Conservation (phyloP, 2,888 invertebrate species). For the Drosophila mimica region DNA sequence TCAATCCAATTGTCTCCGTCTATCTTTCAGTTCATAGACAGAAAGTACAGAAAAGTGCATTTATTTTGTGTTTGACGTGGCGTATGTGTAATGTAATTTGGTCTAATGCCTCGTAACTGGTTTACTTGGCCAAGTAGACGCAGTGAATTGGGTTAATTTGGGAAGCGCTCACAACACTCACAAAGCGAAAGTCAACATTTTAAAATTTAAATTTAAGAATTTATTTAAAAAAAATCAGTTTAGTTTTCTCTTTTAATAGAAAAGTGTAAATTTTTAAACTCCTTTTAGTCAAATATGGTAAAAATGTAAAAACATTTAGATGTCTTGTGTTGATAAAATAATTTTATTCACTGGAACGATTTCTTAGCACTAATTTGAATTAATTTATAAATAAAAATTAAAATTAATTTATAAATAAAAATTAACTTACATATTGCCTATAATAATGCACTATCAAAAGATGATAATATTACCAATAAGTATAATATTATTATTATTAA, state of each 20-base stretch:
- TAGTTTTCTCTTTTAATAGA: neutral
- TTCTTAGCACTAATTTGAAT: neutral
- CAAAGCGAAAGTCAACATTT: neutral
- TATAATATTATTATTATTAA: too few relatives aligned
- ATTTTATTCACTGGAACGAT: neutral
- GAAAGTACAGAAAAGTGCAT: slow-evolving; percentile 12
- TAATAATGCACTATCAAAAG: too few relatives aligned
- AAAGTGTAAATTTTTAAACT: neutral
- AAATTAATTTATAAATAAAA: too few relatives aligned
- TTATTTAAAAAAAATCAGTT: neutral
- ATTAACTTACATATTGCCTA: neutral
- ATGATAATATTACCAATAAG: neutral
- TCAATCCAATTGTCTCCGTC: slow-evolving; percentile 59
- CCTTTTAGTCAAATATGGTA: neutral
- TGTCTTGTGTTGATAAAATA: neutral
- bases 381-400: neutral
- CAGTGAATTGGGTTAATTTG: neutral
- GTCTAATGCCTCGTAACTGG: neutral
- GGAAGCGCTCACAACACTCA: neutral
- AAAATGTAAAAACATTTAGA: neutral
- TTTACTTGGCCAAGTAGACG: neutral
- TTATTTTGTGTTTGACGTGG: slow-evolving; percentile 27
- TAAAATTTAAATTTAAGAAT: neutral
- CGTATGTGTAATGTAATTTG: slow-evolving; percentile 51
- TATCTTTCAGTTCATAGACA: slow-evolving; percentile 26